phyloP scores from a whole-genome alignment of 2,888 invertebrate genomes.

The Xylota sylvarum region DNA sequence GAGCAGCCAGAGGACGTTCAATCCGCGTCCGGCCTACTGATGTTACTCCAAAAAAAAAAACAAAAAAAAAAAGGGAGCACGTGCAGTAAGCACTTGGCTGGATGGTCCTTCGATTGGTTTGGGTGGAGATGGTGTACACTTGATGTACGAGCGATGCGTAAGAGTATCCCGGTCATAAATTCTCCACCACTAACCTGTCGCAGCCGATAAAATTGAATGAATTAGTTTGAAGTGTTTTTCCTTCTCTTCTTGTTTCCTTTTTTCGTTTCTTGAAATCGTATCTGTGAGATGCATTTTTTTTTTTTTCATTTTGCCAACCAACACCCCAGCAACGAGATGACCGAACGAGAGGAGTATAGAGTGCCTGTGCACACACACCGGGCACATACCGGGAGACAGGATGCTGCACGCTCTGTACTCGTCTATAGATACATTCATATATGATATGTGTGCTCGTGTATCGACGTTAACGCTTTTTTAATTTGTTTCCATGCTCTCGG shows the following conservation, averaged over 20 bases:
- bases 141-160: constrained; percentile 57
- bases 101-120: neutral
- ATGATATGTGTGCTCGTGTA: constrained; percentile 12
- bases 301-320: constrained; percentile 11
- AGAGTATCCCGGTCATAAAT: constrained; percentile 67
- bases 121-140: constrained; percentile 22
- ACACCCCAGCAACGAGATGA: constrained; percentile 2
- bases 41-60: constrained; percentile 1
- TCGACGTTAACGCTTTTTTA: constrained; percentile 68
- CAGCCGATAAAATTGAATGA: constrained; percentile 75
- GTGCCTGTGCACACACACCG: constrained; percentile 3
- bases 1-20: constrained; percentile 50
- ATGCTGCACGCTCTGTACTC: constrained; percentile 42
- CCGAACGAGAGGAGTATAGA: constrained; percentile 24
- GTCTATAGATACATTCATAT: no score
- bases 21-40: constrained; percentile 46
- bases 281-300: no score
- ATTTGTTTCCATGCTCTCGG: constrained; percentile 58
- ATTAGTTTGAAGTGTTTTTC: constrained; percentile 69
- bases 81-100: constrained; percentile 67
- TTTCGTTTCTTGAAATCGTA: neutral
- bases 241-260: constrained; percentile 12
- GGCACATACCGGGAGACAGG: constrained; percentile 25
- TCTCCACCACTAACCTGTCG: constrained; percentile 68
- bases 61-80: constrained; percentile 49